Conservation (phyloP, 2,888 invertebrate genomes). For the Erebia ligea region DNA sequence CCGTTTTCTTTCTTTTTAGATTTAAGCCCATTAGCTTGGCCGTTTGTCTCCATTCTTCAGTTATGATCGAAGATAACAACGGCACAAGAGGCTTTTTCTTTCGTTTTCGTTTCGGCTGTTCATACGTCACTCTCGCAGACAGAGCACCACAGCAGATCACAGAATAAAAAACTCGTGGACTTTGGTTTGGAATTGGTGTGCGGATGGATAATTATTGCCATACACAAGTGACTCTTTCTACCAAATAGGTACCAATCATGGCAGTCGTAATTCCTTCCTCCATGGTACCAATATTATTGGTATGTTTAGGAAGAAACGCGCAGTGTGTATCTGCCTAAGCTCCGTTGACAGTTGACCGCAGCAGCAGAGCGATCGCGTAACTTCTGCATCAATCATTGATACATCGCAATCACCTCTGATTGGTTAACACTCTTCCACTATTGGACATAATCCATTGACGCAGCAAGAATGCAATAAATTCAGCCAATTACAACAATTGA, state of each 20-base stretch:
- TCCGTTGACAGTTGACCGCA: too few species aligned
- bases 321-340: neutral
- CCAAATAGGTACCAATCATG: too few species aligned
- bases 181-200: too few species aligned
- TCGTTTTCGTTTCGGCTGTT: constrained; percentile 81
- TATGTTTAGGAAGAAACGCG: neutral
- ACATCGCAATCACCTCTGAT: too few species aligned
- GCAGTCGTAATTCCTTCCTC: too few species aligned
- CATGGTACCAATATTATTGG: neutral
- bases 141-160: constrained; percentile 35
- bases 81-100: constrained; percentile 81
- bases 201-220: neutral
- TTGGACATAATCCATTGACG: too few species aligned
- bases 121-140: constrained; percentile 78
- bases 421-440: too few species aligned
- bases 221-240: neutral
- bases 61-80: constrained; percentile 82
- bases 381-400: too few species aligned
- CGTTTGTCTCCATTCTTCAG: constrained; percentile 84
- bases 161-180: constrained; percentile 41
- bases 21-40: constrained; percentile 82
- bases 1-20: constrained; percentile 85
- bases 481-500: too few species aligned
- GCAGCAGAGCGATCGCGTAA: too few species aligned
- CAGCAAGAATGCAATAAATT: too few species aligned